A percentile compares a stretch with the other conserved stretches of the same genome.
Conservation (phyloP, 2,113 vertebrate species). For the Burhinus oedicnemus region DNA sequence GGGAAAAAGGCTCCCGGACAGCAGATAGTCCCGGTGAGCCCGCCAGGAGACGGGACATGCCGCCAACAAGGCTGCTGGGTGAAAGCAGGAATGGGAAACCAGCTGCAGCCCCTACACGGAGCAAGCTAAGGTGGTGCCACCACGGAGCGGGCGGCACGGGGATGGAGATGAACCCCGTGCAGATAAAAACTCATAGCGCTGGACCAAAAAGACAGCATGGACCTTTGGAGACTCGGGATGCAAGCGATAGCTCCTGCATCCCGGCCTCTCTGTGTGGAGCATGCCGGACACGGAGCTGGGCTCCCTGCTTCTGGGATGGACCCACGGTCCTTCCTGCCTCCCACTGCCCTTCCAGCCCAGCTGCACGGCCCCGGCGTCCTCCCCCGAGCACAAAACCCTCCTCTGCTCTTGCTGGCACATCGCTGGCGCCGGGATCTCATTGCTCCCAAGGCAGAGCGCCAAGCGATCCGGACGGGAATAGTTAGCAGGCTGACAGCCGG, state of each 20-base stretch:
- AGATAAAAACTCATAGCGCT: not conserved
- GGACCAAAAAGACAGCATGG: not conserved
- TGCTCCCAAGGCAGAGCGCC: not conserved
- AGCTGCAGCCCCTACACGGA: not conserved
- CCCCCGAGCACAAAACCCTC: not conserved
- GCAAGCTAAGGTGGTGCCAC: rapidly evolving
- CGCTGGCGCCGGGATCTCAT: not conserved
- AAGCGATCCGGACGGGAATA: not conserved
- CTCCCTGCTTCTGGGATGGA: not conserved
- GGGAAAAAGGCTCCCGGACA: not conserved
- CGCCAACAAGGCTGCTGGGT: not conserved
- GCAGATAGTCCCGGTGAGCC: not conserved
- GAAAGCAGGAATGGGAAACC: not conserved
- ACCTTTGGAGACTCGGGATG: rapidly evolving
- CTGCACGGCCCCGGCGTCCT: not conserved
- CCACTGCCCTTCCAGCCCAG: not conserved
- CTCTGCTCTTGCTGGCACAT: not conserved
- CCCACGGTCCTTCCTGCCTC: not conserved
- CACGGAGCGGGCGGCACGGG: rapidly evolving
- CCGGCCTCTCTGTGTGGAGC: not conserved
- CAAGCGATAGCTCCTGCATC: not conserved
- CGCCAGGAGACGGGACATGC: not conserved
- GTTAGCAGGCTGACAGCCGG: not conserved
- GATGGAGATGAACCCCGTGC: not conserved
- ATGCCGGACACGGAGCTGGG: rapidly evolving